Base-by-base conservation (phyloP, 2,113 vertebrate genomes). In the Calypte anna region DNA sequence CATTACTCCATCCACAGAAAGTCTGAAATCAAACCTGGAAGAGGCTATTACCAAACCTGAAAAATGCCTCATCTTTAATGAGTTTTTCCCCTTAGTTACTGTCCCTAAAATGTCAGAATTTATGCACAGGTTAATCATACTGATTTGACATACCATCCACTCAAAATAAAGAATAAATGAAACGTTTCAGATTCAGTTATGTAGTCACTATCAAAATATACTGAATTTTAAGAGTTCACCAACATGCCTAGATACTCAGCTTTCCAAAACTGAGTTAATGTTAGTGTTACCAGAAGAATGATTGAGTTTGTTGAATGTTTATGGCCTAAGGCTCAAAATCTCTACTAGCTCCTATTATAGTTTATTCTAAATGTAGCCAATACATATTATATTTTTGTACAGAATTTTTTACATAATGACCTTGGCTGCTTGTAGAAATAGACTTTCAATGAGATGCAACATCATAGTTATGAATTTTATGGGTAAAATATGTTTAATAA, bases 391-490 rank as follows among this genome's bases (percentile, higher is more conserved):
- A 90, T 81, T 73, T 95, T 88, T 86, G 61, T 81, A 76, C 40
- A 81, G 69, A 95, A 91, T 90, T 96, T 90, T 91, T 73, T 85
- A 62, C 40, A 58, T 95, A 96, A 95, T 91, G 76, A 90, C 76
- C 50, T 93, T 1, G 0, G 31, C 69, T 90, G 53, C 82, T 86
- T 83, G 68, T 88, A 86, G 76, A 78, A 91, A 93, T 61, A 93
- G 83, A 82, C 61, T 89, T 81, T 53, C 73, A 95, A 46, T 93
- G 72, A 91, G 57, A 86, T 81, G 48, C 64, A 85, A 38, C 72
- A 77, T 59, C 36, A 31, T 58, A 90, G 28, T 68, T 94, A 67
- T 27, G 31, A 87, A 77, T 91, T 94, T 88, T 85, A 28, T 70
- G 25, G 38, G 31, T 77, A 88, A 96, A 82, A 78, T 90, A 48